Base-by-base conservation (phyloP, 2,113 vertebrate genomes). In the Megaceryle maxima region DNA sequence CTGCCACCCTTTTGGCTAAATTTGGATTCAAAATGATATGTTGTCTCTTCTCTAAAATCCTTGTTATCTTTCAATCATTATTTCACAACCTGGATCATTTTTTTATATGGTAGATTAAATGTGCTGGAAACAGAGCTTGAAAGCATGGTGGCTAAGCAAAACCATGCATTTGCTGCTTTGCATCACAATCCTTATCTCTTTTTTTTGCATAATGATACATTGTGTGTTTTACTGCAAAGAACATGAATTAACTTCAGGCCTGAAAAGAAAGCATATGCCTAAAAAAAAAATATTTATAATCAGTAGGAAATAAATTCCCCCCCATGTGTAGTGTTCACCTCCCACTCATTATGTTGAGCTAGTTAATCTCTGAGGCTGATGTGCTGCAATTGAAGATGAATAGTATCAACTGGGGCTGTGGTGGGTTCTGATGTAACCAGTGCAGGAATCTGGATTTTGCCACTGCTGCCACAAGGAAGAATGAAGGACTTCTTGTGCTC, bases 21-120 rank as follows among this genome's bases (percentile, higher is more conserved):
- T 93, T 94, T 87, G 51, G 70, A 64, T 91, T 72, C 48, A 57
- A 93, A 97, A 96, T 87, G 80, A 96, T 96, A 94, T 76, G 68
- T 80, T 83, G 62, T 63, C 28, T 93, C 53, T 85, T 29, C 21
- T 89, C 5, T 92, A 93, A 50, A 91, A 85, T 62, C 41, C 57
- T 80, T 88, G 78, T 92, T 97, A 76, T 41, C 41, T 96, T 96
- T 82, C 69, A 92, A 80, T 69, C 41, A 74, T 64, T 60, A 39
- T 95, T 87, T 94, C 95, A 80, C 6, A 55, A 31, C 13, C 6
- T 73, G 70, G 48, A 85, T 67, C 1, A 50, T 86, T 93, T 95
- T 60, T 56, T 94, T 67, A 1, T 62, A 50, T 77, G 68, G 83
- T 77, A 31, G 16, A 93, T 93, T 87, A 96, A 97, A 92, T 51